phyloP scores from a whole-genome alignment of 2,888 invertebrate species.

The Cosmia trapezina region DNA sequence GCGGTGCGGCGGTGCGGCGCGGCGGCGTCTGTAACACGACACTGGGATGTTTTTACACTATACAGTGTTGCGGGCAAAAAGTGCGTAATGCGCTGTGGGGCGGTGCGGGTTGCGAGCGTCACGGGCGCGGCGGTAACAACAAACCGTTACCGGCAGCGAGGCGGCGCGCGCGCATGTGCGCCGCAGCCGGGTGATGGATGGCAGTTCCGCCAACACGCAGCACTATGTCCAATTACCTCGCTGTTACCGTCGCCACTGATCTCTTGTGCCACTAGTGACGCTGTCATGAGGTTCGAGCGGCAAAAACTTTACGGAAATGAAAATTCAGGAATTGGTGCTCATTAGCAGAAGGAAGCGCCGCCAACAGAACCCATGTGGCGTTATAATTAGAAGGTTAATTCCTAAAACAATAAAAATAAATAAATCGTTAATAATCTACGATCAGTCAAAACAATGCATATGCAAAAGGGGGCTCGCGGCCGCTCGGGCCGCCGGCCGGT shows the following conservation, averaged over 20 bases:
- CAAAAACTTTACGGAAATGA: constrained; percentile 37
- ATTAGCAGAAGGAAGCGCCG: constrained; percentile 5
- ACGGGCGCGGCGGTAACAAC: constrained; percentile 62
- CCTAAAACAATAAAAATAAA: no score
- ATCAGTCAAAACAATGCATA: no score
- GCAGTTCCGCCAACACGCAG: constrained; percentile 65
- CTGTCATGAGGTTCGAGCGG: not conserved
- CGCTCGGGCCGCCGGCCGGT: no score
- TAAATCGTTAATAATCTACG: no score
- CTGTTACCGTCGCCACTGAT: constrained; percentile 40
- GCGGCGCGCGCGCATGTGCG: constrained; percentile 62
- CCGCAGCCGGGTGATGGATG: constrained; percentile 61
- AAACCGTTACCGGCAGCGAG: constrained; percentile 77
- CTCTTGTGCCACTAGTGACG: constrained; percentile 23
- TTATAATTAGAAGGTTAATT: not conserved
- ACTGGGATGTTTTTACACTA: constrained; percentile 51
- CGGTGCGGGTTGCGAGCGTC: constrained; percentile 21
- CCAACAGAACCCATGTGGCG: not conserved
- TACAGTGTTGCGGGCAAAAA: constrained; percentile 66
- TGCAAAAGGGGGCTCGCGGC: no score
- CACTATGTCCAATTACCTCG: constrained; percentile 61
- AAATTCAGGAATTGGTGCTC: constrained; percentile 18
- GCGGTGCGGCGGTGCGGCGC: no score
- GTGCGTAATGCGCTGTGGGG: constrained; percentile 58
- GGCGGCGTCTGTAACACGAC: constrained; percentile 72